A percentile compares a stretch with the other conserved stretches of the same genome.
phyloP scores from a whole-genome alignment of 2,888 invertebrate species.

The Xanthostigma xanthostigma region DNA sequence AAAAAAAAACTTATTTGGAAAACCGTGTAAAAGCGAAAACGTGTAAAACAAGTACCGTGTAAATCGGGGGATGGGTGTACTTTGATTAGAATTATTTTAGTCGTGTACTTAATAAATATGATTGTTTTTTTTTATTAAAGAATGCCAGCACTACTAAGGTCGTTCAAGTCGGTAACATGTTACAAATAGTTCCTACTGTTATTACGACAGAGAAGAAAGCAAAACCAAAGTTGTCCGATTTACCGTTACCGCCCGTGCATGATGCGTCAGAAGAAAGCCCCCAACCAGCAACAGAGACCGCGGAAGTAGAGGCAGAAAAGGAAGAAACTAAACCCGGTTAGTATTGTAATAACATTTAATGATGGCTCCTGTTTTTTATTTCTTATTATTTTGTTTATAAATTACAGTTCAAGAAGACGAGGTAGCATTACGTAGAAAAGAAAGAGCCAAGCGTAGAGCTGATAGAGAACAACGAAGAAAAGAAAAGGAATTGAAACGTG shows the following conservation, averaged over 20 bases:
- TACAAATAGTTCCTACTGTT: conserved; percentile 41
- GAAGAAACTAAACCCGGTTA: no score
- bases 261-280: neutral
- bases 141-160: conserved; percentile 14
- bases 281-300: conserved; percentile 3
- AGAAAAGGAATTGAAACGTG: conserved; percentile 25
- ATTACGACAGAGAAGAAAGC: no score
- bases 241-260: neutral
- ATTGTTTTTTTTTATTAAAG: conserved; percentile 5
- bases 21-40: no score
- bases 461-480: conserved; percentile 25
- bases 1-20: no score
- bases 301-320: conserved; percentile 4
- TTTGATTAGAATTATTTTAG: no score
- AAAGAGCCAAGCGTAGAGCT: conserved; percentile 23
- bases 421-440: conserved; percentile 23
- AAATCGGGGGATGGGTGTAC: no score
- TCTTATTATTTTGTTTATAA: no score
- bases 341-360: no score
- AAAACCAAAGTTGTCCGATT: conserved; percentile 10
- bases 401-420: conserved; percentile 15
- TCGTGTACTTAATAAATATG: conserved; percentile 2
- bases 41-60: no score
- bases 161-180: conserved; percentile 39
- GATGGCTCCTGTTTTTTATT: no score